phyloP scores from a whole-genome alignment of 2,113 vertebrate genomes.

The Paramormyrops kingsleyae region DNA sequence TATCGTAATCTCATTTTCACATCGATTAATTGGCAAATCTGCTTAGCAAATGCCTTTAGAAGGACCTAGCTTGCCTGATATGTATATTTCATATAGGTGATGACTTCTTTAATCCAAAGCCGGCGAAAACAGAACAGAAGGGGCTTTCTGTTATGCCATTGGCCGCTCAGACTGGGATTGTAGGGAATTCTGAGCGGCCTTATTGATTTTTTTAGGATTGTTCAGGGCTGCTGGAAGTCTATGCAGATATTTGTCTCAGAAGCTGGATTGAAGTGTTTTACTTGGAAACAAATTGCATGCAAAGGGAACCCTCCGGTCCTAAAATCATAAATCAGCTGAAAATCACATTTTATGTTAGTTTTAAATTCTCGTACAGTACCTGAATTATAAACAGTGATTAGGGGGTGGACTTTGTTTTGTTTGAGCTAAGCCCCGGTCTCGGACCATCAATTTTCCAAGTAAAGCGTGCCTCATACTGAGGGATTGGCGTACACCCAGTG shows the following conservation, averaged over 20 bases:
- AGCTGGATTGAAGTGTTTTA: background rate
- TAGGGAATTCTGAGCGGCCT: background rate
- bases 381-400: conserved; percentile 19
- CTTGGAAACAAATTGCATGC: conserved; percentile 5
- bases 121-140: background rate
- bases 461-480: background rate
- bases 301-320: background rate
- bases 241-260: background rate
- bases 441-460: conserved; percentile 3
- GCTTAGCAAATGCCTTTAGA: background rate
- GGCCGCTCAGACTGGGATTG: background rate
- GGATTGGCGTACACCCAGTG: background rate
- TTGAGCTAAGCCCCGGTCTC: background rate
- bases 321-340: conserved; percentile 5
- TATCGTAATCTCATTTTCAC: background rate
- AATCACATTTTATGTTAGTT: conserved; percentile 13
- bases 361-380: conserved; percentile 7
- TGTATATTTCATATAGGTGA: background rate
- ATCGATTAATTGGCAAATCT: background rate
- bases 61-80: background rate
- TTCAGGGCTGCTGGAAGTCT: background rate
- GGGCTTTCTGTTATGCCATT: background rate
- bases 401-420: conserved; percentile 15
- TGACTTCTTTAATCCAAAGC: background rate
- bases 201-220: background rate